Percentiles rank a stretch among this genome's conserved stretches.
phyloP scores from a whole-genome alignment of 1,140 invertebrate species.

The Pogonognathellus flavescens region DNA sequence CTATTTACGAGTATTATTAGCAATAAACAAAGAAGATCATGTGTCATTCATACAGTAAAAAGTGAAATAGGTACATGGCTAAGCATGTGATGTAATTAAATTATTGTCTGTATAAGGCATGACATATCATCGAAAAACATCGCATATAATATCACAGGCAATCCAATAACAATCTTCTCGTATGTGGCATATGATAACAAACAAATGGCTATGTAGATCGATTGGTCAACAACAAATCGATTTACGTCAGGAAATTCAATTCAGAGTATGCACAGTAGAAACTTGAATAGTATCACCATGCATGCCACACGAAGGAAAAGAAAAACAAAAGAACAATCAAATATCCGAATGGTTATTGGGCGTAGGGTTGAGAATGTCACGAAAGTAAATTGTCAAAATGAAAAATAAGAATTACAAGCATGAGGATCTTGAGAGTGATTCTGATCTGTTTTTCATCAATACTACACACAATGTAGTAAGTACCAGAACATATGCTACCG shows the following conservation, averaged over 20 bases:
- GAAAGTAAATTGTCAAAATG: conserved; percentile 47
- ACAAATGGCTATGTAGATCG: neutral
- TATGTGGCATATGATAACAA: neutral
- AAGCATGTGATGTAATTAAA: neutral
- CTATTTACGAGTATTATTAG: neutral
- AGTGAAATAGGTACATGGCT: neutral
- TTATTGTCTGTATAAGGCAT: neutral
- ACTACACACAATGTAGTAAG: neutral
- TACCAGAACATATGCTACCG: too few species aligned
- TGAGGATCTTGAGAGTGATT: conserved; percentile 25
- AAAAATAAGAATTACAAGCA: neutral
- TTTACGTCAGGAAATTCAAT: conserved; percentile 14
- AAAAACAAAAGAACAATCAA: conserved; percentile 48
- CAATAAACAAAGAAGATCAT: conserved; percentile 1
- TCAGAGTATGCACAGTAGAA: neutral
- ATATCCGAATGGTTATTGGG: conserved; percentile 20
- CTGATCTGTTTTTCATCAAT: conserved; percentile 37
- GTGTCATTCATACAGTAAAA: neutral
- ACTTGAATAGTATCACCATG: neutral
- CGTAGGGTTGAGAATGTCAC: conserved; percentile 27
- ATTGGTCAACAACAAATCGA: neutral
- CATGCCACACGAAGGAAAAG: conserved; percentile 5
- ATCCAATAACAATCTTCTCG: neutral
- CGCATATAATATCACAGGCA: neutral
- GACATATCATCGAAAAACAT: neutral